Base-by-base conservation (phyloP, 1,140 invertebrate genomes). In the Carposina sasakii region DNA sequence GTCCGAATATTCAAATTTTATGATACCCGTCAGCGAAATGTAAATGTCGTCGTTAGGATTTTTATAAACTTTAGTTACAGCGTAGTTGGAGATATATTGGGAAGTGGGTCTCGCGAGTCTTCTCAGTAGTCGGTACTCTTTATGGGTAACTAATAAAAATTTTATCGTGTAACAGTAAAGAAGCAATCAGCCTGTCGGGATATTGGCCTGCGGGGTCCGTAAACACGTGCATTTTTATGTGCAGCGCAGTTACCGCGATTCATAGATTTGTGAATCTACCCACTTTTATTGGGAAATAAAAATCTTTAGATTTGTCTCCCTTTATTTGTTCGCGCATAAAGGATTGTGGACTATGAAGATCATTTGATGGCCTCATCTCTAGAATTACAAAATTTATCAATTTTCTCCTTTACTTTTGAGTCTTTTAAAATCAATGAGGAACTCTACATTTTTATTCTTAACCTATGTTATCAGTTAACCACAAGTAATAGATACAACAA, bases 131-230 rank as follows among this genome's bases (percentile, higher is more conserved):
- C 71, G 63, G 78, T 75, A 81, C 71, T 77, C 71, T 83, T 83
- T 83, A 81, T 67, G 71, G 63, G 61, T 70, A 69, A 67, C 70
- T 74, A 79, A 79, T 83, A 83, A 83, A 83, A 76, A 55, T 76
- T 81, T 83, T 83, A 83, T 81, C 67, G 75, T 83, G 79, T 83
- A 79, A 81, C 79, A 76, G 74, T 79, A 83, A 83, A 83, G 79
- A 79, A 81, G 79, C 79, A 83, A 83, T 83, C 79, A 77, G 76
- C 78, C 74, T 63, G 68, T 66, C n/a, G 56, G 71, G 70, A 77
- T 83, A 81, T 83, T 81, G 76, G 75, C 65, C 68, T 71, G 71
- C 63, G 67, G 64, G 63, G 67, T 77, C 58, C 65, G 74, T 83
- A 83, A 81, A 83, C 76, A 83, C 70, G 75, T 77, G 72, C 63